A percentile compares a stretch with the other conserved stretches of the same genome.
Evolutionary conservation across 23 tunicate genomes (phyloP).

Genomic region (Clavelina lepadiformis): DNA sequence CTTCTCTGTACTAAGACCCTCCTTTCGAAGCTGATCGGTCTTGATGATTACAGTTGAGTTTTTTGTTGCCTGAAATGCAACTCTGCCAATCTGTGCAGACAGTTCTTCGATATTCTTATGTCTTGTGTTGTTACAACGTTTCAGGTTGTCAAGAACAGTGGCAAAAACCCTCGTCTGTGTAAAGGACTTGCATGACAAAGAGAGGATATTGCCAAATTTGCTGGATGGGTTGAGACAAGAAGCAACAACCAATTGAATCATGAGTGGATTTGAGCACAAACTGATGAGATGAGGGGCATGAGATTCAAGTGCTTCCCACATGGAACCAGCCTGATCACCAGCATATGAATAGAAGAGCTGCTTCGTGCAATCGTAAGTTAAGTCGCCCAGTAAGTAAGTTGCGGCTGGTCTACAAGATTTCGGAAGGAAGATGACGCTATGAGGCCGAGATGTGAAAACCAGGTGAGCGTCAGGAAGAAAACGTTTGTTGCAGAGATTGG

Average conservation of each 20-base stretch:
- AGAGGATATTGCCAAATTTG: constrained; percentile 2
- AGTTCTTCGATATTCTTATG: constrained; percentile 5
- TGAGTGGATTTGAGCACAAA: constrained; percentile 21
- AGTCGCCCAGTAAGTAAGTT: constrained; percentile 10
- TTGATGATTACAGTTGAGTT: not conserved
- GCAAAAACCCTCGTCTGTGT: constrained; percentile 21
- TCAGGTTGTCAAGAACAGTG: constrained; percentile 3
- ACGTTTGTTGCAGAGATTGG: constrained; percentile 15
- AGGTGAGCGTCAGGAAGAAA: constrained; percentile 5
- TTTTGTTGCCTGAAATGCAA: constrained; percentile 4
- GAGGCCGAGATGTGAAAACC: constrained; percentile 29
- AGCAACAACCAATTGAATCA: constrained; percentile 12
- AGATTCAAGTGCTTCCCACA: constrained; percentile 21
- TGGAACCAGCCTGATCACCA: not conserved
- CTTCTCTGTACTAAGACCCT: not conserved
- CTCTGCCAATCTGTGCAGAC: too few relatives aligned
- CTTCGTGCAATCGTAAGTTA: constrained; percentile 9
- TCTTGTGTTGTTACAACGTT: not conserved
- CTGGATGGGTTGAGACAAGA: constrained; percentile 2
- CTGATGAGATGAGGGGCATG: constrained; percentile 21
- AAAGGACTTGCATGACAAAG: too few relatives aligned
- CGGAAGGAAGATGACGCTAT: constrained; percentile 13
- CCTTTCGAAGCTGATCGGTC: not conserved
- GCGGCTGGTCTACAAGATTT: not conserved
- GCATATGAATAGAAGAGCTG: constrained; percentile 15